These are phyloP conservation scores for Heliconius charithonia DNA, from an alignment of 2,888 invertebrate species.

Conservation along the genomic window DNA sequence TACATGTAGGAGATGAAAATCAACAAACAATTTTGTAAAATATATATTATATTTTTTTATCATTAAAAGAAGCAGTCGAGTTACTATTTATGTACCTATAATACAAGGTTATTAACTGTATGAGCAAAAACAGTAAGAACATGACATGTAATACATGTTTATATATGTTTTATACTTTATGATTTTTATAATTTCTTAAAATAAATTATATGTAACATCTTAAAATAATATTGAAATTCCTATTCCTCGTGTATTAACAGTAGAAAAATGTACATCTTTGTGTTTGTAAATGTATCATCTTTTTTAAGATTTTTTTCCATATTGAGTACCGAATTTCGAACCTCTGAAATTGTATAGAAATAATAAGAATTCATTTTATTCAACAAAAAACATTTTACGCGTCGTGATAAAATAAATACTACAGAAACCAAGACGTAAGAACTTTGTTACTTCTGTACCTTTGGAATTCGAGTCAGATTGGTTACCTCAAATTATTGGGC, in stretches of 20 bases:
- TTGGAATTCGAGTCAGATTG: slow-evolving; percentile 2
- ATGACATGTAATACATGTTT: neutral
- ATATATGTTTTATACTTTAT: neutral
- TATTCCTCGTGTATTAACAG: too few relatives aligned
- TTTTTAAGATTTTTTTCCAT: too few relatives aligned
- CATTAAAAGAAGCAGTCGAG: neutral
- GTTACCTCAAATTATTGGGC: neutral
- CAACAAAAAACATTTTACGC: too few relatives aligned
- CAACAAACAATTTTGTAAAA: too few relatives aligned
- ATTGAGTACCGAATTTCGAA: neutral
- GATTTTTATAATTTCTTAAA: neutral
- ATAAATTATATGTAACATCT: neutral
- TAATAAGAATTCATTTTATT: neutral
- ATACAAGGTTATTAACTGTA: neutral
- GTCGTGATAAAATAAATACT: neutral
- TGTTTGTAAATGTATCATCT: too few relatives aligned
- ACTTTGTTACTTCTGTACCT: slow-evolving; percentile 3
- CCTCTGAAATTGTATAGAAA: neutral
- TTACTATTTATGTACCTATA: neutral
- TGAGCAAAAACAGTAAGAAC: slow-evolving; percentile 11
- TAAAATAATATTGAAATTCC: neutral
- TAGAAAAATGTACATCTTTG: too few relatives aligned
- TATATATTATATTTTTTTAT: too few relatives aligned
- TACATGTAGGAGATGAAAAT: too few relatives aligned
- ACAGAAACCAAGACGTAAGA: neutral